Base-by-base conservation (phyloP, 2,888 invertebrate species). In the Trimorus sp. region DNA sequence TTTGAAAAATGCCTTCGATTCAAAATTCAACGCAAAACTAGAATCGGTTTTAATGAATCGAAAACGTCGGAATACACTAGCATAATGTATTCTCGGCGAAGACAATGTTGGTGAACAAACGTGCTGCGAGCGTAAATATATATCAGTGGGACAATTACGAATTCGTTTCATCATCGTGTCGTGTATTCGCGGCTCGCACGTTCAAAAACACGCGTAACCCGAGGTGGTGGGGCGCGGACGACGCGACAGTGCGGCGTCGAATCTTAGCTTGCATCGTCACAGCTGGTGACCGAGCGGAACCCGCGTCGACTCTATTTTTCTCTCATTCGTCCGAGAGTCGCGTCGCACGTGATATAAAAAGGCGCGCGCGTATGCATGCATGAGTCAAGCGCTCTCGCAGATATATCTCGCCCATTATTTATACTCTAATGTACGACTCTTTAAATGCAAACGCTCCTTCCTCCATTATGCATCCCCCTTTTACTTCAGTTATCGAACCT, bases 211-310 rank as follows among this genome's bases (percentile, higher is more conserved):
- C 51, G 56, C 49, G 79, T 56, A 74, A 69, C 62, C 36, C 14
- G 42, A 62, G 14, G 45, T 63, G 65, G 74, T 65, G 70, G 75
- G 80, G 51, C 49, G 66, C 48, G 76, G 65, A 56, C 51, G 80
- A 76, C 75, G 80, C 80, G 80, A 80, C 80, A 80, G 70, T 71
- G 66, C 70, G 80, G 80, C 80, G 80, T 76, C 80, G 75, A 69
- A 79, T 79, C 79, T 74, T 74, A 49, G 68, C 69, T 68, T 74
- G 74, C 75, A 62, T 76, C 76, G 81, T 71, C 81, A 81, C 81
- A 81, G 81, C 81, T 81, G 81, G 81, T 76, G 81, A 81, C 66
- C 75, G 80, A 75, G 80, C 76, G 70, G 60, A 68, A 70, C 79
- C 63, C 62, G 66, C 66, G 68, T 69, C 79, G 74, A 69, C 79